Percentiles rank a stretch among this genome's conserved stretches.
Evolutionary conservation across 2,888 invertebrate species (phyloP).

Genomic region (Epiperipatus broadwayi): DNA sequence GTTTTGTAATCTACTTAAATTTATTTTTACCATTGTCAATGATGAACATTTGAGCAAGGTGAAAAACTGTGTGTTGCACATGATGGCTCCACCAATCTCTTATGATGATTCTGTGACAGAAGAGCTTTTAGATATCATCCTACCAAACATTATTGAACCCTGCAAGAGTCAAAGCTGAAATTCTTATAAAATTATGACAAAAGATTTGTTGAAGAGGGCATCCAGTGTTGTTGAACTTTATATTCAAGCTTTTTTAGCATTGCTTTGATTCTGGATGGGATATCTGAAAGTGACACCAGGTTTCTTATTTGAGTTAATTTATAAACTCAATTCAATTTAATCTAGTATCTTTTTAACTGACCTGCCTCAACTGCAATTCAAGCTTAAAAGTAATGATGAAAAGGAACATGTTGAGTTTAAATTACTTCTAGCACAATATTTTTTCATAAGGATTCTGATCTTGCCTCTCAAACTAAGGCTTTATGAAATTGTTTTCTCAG

Average conservation of each 20-base stretch:
- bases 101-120: constrained; percentile 89
- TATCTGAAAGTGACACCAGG: constrained; percentile 34
- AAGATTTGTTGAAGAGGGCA: constrained; percentile 74
- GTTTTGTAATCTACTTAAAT: constrained; percentile 72
- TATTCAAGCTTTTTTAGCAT: constrained; percentile 88
- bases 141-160: constrained; percentile 84
- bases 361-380: constrained; percentile 84
- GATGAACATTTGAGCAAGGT: constrained; percentile 91
- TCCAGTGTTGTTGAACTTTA: constrained; percentile 80
- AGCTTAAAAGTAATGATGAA: constrained; percentile 59
- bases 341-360: constrained; percentile 67
- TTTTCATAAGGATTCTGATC: constrained; percentile 71
- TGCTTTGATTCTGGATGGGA: constrained; percentile 74
- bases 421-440: constrained; percentile 72
- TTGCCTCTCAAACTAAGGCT: constrained; percentile 66
- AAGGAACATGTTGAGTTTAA: constrained; percentile 61
- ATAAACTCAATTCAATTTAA: constrained; percentile 82
- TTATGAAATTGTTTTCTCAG: constrained; percentile 82
- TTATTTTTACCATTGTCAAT: constrained; percentile 89
- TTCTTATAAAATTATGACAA: constrained; percentile 70
- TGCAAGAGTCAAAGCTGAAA: constrained; percentile 55
- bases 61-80: constrained; percentile 88
- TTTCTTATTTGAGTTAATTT: constrained; percentile 72
- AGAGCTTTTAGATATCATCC: constrained; percentile 76
- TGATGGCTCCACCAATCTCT: constrained; percentile 75